phyloP scores from a whole-genome alignment of 2,888 invertebrate species.

The Neocrepidodera transversa region DNA sequence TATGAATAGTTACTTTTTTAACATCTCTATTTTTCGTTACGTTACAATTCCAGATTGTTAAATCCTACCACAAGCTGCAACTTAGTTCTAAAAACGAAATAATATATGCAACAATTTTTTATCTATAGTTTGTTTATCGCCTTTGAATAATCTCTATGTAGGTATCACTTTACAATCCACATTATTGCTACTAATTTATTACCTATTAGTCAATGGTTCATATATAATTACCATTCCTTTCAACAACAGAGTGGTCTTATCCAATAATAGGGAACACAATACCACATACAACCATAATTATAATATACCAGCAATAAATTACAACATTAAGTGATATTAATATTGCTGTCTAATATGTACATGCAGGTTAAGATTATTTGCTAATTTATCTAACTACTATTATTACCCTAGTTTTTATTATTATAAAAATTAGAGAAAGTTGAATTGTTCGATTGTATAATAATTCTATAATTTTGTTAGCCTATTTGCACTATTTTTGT shows the following conservation, averaged over 20 bases:
- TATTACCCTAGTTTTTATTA: background rate
- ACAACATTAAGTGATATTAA: background rate
- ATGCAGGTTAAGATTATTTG: background rate
- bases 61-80: too few relatives aligned
- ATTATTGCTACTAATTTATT: background rate
- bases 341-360: background rate
- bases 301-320: background rate
- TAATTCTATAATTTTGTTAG: background rate
- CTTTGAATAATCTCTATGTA: background rate
- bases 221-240: constrained; percentile 4
- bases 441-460: background rate
- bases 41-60: too few relatives aligned
- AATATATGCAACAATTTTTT: too few relatives aligned
- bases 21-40: too few relatives aligned
- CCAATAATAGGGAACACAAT: background rate
- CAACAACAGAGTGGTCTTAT: background rate
- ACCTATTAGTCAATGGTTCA: background rate
- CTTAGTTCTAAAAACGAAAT: too few relatives aligned
- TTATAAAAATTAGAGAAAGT: background rate
- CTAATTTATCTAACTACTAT: background rate
- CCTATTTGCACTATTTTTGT: background rate
- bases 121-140: too few relatives aligned
- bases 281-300: background rate
- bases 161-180: background rate
- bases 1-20: too few relatives aligned